phyloP scores from a whole-genome alignment of 2,113 vertebrate genomes.

The Ursus arctos region DNA sequence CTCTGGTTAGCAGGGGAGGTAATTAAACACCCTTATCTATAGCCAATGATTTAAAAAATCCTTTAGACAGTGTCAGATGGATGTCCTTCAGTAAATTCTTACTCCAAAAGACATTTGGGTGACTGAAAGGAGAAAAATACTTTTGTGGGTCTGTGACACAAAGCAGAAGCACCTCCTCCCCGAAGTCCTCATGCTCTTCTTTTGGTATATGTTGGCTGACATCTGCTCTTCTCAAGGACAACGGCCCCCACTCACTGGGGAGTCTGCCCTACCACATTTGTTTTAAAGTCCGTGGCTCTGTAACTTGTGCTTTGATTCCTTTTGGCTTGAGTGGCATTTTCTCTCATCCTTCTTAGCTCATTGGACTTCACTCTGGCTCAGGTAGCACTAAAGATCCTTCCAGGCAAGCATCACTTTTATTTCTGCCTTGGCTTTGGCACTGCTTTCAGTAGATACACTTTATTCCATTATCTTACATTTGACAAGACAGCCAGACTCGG shows the following conservation, averaged over 20 bases:
- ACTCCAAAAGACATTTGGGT: not conserved
- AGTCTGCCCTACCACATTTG: not conserved
- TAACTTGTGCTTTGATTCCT: not conserved
- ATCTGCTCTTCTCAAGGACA: not conserved
- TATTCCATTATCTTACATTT: not conserved
- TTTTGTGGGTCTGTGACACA: not conserved
- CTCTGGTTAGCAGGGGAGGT: not conserved
- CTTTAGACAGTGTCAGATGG: not conserved
- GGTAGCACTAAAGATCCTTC: not conserved
- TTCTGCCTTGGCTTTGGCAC: not conserved
- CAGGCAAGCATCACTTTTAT: not conserved
- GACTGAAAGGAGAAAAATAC: not conserved
- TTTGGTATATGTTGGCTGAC: not conserved
- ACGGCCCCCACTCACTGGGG: not conserved
- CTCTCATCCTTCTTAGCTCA: not conserved
- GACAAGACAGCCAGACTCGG: not conserved
- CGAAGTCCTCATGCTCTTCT: not conserved
- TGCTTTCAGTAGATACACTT: not conserved
- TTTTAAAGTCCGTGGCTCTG: not conserved
- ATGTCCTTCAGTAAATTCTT: not conserved
- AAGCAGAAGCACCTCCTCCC: accelerated
- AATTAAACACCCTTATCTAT: not conserved
- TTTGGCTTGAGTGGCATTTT: not conserved
- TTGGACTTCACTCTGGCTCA: not conserved
- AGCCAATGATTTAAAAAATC: not conserved